phyloP scores from a whole-genome alignment of 2,888 invertebrate genomes.

The Macrophya annulata region DNA sequence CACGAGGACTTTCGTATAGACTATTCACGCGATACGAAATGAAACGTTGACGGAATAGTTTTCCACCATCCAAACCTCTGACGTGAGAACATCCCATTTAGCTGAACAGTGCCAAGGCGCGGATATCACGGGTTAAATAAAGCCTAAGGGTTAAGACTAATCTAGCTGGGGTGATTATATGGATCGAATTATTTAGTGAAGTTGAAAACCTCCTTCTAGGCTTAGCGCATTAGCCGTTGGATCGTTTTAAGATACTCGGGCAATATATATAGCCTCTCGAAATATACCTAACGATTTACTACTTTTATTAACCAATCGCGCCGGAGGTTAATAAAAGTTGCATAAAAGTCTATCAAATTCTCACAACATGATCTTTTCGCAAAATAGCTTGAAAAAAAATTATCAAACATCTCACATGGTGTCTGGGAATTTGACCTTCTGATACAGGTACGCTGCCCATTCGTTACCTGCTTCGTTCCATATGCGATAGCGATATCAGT shows the following conservation, averaged over 20 bases:
- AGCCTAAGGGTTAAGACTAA: constrained; percentile 48
- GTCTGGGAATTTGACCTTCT: constrained; percentile 43
- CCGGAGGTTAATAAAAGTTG: background rate
- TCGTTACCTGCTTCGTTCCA: constrained; percentile 24
- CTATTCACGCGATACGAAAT: constrained; percentile 59
- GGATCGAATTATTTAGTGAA: constrained; percentile 51
- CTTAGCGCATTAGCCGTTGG: constrained; percentile 25
- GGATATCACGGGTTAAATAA: constrained; percentile 53
- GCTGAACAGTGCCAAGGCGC: constrained; percentile 51
- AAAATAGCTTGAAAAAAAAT: constrained; percentile 2
- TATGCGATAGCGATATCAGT: constrained; percentile 39
- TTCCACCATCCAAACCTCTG: constrained; percentile 55
- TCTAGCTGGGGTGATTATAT: constrained; percentile 52
- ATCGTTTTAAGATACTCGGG: constrained; percentile 1
- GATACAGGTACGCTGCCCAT: background rate
- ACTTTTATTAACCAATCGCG: background rate
- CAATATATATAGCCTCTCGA: background rate
- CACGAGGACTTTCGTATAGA: background rate
- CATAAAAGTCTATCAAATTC: constrained; percentile 2
- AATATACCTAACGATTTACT: background rate
- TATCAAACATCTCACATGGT: constrained; percentile 17
- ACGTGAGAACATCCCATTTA: constrained; percentile 54
- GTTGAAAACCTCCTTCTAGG: constrained; percentile 41
- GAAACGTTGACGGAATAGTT: constrained; percentile 68
- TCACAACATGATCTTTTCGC: background rate